Conservation (phyloP, 2,888 invertebrate species). For the Diachrysia chrysitis region DNA sequence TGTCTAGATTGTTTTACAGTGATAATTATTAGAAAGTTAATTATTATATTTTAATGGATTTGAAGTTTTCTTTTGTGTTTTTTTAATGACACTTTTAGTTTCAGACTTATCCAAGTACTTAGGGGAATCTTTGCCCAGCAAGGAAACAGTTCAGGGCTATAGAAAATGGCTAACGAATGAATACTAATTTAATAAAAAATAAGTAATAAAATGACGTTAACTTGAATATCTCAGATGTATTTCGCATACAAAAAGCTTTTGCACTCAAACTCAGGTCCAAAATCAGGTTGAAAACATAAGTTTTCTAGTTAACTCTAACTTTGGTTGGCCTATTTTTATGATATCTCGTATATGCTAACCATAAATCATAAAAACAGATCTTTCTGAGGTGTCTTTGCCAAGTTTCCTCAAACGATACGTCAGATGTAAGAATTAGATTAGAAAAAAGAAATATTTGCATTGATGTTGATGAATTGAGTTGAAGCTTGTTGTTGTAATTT, state of each 20-base stretch:
- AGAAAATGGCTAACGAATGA: too few relatives aligned
- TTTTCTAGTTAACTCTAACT: background rate
- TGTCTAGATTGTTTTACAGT: background rate
- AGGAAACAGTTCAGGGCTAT: too few relatives aligned
- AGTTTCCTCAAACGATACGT: background rate
- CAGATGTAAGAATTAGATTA: background rate
- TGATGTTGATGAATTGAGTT: conserved; percentile 3
- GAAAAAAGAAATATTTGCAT: background rate
- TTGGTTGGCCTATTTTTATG: background rate
- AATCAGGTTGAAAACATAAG: background rate
- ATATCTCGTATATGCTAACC: conserved; percentile 3
- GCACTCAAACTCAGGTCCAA: background rate
- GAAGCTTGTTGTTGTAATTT: too few relatives aligned
- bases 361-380: conserved; percentile 7
- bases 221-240: background rate
- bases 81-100: too few relatives aligned
- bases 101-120: too few relatives aligned
- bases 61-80: background rate
- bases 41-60: background rate
- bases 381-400: conserved; percentile 3
- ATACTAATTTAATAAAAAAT: too few relatives aligned
- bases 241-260: background rate
- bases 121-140: too few relatives aligned
- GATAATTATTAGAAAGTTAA: background rate
- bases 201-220: background rate